Evolutionary conservation across 1,140 invertebrate genomes (phyloP), one percentile per base, ranked within the genome.

Genomic region (Drosophila simulans): DNA sequence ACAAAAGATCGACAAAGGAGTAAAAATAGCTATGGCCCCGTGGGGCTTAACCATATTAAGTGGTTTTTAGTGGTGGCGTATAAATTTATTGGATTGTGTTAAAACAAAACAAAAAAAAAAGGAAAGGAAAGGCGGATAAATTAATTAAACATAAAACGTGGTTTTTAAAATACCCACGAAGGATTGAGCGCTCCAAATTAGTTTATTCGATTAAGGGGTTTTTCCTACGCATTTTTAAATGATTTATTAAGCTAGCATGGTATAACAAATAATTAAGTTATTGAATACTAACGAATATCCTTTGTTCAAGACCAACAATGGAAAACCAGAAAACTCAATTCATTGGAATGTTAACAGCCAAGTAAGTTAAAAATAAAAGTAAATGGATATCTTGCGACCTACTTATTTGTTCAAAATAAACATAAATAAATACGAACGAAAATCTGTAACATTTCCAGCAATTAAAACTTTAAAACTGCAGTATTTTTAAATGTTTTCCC

Each of bases 401-500:
- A 3, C 15, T 10, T 42, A 20, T 2, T 22, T 13, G 11, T 13
- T 1, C 34, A 8, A 20, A 13, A 53, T 8, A 3, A 37, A 34
- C 20, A 53, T 35, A 22, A n/a, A 35, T 20, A 35, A 54, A 25
- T 39, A 22, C 8, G 7, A 0, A 39, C 13, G 8, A 0, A 37
- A 54, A 39, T n/a, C 35, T 22, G 35, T 4, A 12, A 31, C 39
- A 56, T 27, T 43, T 56, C 0, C 15, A 31, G 39, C 54, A 56
- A 56, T 56, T 56, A 56, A 43, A 56, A 43, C 39, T 17, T 42
- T 2, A 25, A 11, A 39, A 13, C 22, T 60, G 34, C 20, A 58
- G 31, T 57, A 62, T 62, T 58, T 62, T 39, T 7, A 48, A 62
- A 62, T 59, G 37, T 37, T 15, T 60, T 25, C 10, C 17, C 59